These are phyloP conservation scores for Myotis vivesi DNA, from an alignment of 2,797 vertebrate genomes.

Conservation along the genomic window DNA sequence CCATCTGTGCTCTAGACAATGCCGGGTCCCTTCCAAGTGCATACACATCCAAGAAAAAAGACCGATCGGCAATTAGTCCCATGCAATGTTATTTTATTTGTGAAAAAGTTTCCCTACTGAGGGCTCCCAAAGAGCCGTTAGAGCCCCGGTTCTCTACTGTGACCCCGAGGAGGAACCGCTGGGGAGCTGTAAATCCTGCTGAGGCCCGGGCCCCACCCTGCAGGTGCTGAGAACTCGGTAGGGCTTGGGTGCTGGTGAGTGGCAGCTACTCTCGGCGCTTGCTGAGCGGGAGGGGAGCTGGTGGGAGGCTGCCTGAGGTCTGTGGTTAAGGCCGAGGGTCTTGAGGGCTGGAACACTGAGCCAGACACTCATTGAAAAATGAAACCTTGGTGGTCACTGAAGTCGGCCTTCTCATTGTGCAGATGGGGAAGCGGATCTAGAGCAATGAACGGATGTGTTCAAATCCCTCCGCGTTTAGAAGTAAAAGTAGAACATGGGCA, in stretches of 20 bases:
- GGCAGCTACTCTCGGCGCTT: not conserved
- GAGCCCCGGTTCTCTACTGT: not conserved
- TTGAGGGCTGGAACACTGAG: not conserved
- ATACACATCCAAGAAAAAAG: not conserved
- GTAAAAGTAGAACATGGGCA: not conserved
- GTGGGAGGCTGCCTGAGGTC: not conserved
- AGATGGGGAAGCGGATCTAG: not conserved
- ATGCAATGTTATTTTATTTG: not conserved
- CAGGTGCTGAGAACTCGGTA: not conserved
- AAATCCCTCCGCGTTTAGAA: not conserved
- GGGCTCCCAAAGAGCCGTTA: not conserved
- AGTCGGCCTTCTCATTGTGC: not conserved
- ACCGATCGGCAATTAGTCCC: not conserved
- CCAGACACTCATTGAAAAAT: not conserved
- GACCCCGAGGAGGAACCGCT: rapidly evolving
- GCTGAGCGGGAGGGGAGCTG: too few relatives aligned
- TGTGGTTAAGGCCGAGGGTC: not conserved
- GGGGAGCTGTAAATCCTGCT: not conserved
- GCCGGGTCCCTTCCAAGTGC: not conserved
- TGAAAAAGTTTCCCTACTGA: not conserved
- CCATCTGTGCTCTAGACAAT: not conserved
- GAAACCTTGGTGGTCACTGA: not conserved
- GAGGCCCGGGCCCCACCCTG: not conserved
- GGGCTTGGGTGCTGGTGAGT: too few relatives aligned
- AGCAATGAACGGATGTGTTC: not conserved